Evolutionary conservation across 92 coral and sea anemone species (phyloP).

Genomic region (Galaxea fascicularis): DNA sequence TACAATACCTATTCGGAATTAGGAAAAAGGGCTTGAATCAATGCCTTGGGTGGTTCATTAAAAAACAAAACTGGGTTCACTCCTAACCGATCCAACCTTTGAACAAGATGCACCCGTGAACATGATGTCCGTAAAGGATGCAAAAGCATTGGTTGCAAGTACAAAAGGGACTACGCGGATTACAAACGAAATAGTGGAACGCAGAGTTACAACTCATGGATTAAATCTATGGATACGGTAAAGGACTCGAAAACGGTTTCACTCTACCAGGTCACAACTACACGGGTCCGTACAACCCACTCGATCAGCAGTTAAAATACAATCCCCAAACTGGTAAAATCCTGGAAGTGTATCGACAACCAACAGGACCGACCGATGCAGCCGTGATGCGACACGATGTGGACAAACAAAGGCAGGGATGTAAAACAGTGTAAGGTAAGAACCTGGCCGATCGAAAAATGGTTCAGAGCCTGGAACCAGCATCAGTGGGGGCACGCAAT

Average conservation of each 20-base stretch:
- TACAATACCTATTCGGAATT: too few relatives aligned
- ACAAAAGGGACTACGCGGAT: too few relatives aligned
- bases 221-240: too few relatives aligned
- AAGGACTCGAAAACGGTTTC: not conserved
- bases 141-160: too few relatives aligned
- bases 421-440: not conserved
- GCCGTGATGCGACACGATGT: not conserved
- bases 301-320: not conserved
- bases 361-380: not conserved
- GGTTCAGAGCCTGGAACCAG: not conserved
- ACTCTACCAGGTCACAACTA: not conserved
- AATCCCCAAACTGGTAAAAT: not conserved
- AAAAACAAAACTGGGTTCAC: too few relatives aligned
- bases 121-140: too few relatives aligned
- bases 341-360: not conserved
- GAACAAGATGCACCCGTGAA: too few relatives aligned
- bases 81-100: too few relatives aligned
- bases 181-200: too few relatives aligned
- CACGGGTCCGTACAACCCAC: not conserved
- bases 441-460: not conserved
- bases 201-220: too few relatives aligned
- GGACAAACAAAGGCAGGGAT: not conserved
- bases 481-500: not conserved
- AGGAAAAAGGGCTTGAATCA: too few relatives aligned
- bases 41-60: too few relatives aligned